Conservation (phyloP, 2,797 vertebrate genomes). For the Malacoctenus gilli region DNA sequence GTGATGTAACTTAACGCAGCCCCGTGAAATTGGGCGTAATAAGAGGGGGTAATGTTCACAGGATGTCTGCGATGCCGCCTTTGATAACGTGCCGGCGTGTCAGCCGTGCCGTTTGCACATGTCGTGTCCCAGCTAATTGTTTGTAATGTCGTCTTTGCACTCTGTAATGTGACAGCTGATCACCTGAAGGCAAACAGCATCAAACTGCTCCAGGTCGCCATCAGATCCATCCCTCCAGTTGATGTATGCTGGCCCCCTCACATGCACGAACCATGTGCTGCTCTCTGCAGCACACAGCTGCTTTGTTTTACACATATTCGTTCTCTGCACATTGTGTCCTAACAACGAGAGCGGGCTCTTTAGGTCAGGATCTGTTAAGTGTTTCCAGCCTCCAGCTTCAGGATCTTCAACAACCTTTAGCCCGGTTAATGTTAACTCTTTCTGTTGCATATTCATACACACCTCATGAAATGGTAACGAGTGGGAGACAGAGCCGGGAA, state of each 20-base stretch:
- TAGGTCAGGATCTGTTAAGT: neutral
- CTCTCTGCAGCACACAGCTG: neutral
- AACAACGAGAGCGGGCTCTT: slow-evolving; percentile 9
- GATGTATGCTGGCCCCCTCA: neutral
- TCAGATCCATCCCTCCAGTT: slow-evolving; percentile 1
- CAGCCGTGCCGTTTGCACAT: slow-evolving; percentile 47
- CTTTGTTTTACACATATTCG: slow-evolving; percentile 13
- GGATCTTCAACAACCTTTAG: too few relatives aligned
- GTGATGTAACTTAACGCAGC: slow-evolving; percentile 42
- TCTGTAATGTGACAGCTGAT: too few relatives aligned
- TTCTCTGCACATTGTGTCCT: neutral
- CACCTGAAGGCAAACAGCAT: neutral
- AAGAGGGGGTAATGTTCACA: slow-evolving; percentile 43
- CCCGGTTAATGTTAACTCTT: slow-evolving; percentile 1
- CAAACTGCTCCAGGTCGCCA: neutral
- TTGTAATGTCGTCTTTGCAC: slow-evolving; percentile 50
- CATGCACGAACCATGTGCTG: neutral
- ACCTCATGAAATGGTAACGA: slow-evolving; percentile 20
- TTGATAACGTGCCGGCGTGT: slow-evolving; percentile 41
- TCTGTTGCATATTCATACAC: neutral
- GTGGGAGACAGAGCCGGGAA: slow-evolving; percentile 36
- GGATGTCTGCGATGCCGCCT: slow-evolving; percentile 23
- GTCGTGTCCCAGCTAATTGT: slow-evolving; percentile 57
- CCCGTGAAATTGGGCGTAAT: slow-evolving; percentile 56
- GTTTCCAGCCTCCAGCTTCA: slow-evolving; percentile 7